Base-by-base conservation (phyloP, 2,888 invertebrate species). In the Spodoptera littoralis region DNA sequence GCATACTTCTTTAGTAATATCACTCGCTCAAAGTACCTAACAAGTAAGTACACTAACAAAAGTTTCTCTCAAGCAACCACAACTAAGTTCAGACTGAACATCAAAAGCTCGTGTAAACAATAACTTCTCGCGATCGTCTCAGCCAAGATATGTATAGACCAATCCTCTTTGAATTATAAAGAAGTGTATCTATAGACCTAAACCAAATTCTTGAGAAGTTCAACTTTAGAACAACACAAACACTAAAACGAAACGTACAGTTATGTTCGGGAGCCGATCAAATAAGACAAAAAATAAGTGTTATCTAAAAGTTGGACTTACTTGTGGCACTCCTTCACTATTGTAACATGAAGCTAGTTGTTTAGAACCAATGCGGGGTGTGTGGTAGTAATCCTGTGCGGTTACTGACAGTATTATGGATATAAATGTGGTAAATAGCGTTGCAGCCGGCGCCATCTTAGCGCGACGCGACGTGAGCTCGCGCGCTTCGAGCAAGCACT, bases 401-500 rank as follows among this genome's bases (percentile, higher is more conserved):
- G 80, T 70, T 61, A 84, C 79, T 49, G 86, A 85, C 48, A 83
- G 71, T 63, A 88, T 74, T 56, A 87, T 69, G 60, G 83, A 75
- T 57, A 76, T 76, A 62, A 90, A 82, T 73, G 84, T 83, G 77
- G 90, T 85, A 83, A 91, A 85, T 80, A 88, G 78, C 82, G 83
- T 81, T 68, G 81, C 81, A 68, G 89, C 79, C 77, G 88, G 88
- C 90, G 92, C 89, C 93, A 93, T 93, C 83, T 90, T 92, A 36
- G 91, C 85, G 87, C 88, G 88, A 79, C 76, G 84, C 84, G 86
- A 88, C 90, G 89, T 89, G 74, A 84, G 82, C 89, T 83, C 81
- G 84, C 88, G 89, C 89, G 87, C 85, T 90, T 86, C 90, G 88
- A 87, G 85, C 88, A 87, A 87, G 88, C 90, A 93, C 94, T 93